Evolutionary conservation across 1,140 invertebrate genomes (phyloP).

Genomic region (Neodiprion pinetum): DNA sequence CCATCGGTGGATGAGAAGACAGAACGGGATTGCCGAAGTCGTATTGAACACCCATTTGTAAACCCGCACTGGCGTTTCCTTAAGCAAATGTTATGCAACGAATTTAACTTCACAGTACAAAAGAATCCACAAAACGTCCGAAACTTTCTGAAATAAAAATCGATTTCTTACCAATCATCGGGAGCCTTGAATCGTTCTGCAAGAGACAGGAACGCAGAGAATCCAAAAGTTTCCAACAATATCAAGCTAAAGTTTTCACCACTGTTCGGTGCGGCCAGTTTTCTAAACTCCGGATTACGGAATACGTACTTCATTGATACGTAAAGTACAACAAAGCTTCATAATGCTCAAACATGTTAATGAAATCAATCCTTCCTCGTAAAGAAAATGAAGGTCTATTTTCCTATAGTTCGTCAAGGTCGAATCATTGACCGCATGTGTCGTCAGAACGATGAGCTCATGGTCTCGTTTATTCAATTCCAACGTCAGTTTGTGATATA

Average conservation of each 20-base stretch:
- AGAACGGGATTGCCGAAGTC: not conserved
- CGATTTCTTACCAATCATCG: constrained; percentile 35
- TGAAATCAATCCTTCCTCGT: constrained; percentile 13
- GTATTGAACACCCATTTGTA: not conserved
- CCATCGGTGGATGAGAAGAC: not conserved
- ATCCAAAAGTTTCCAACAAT: constrained; percentile 28
- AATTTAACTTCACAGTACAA: not conserved
- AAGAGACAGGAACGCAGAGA: constrained; percentile 21
- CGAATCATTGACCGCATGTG: constrained; percentile 31
- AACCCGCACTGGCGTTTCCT: not conserved
- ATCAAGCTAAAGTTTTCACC: constrained; percentile 37
- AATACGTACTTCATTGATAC: constrained; percentile 18
- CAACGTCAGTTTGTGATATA: constrained; percentile 32
- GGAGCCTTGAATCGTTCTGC: constrained; percentile 37
- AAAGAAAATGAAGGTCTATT: constrained; percentile 26
- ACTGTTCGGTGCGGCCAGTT: constrained; percentile 33
- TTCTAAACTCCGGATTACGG: constrained; percentile 24
- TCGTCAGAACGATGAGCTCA: constrained; percentile 46
- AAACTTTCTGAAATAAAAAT: not conserved
- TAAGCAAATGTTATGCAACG: not conserved
- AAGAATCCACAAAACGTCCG: not conserved
- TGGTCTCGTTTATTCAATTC: constrained; percentile 46
- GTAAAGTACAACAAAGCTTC: not conserved
- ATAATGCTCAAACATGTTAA: rapidly evolving
- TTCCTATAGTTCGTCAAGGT: constrained; percentile 23